Conservation (phyloP, 2,888 invertebrate genomes). For the Cheilosia soror region DNA sequence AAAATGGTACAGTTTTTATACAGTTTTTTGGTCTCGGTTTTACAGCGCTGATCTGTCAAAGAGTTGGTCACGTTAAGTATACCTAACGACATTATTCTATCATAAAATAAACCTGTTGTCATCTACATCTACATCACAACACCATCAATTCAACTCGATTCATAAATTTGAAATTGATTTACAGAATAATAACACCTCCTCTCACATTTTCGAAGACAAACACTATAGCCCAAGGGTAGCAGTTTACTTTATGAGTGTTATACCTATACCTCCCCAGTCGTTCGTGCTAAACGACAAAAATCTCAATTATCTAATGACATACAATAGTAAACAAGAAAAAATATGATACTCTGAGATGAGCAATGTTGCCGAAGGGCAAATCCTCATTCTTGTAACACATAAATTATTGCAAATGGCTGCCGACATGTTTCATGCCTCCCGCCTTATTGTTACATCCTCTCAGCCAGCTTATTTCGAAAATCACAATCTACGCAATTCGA, state of each 20-base stretch:
- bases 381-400: constrained; percentile 4
- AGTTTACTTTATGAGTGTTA: not conserved
- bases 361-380: constrained; percentile 47
- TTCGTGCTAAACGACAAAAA: constrained; percentile 24
- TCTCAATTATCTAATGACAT: constrained; percentile 66
- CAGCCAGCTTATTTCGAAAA: constrained; percentile 45
- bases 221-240: constrained; percentile 7
- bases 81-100: too few species aligned
- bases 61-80: too few species aligned
- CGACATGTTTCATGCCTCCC: constrained; percentile 57
- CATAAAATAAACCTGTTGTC: too few species aligned
- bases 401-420: constrained; percentile 72
- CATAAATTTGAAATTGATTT: too few species aligned
- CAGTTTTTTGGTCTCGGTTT: too few species aligned
- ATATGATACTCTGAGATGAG: constrained; percentile 32
- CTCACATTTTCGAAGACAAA: too few species aligned
- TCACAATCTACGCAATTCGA: constrained; percentile 67
- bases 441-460: not conserved
- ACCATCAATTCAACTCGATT: too few species aligned
- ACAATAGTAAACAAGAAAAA: constrained; percentile 47
- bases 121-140: too few species aligned
- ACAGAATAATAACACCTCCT: too few species aligned
- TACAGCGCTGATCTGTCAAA: too few species aligned
- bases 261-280: not conserved
- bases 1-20: too few species aligned